phyloP scores from a whole-genome alignment of 1,140 invertebrate species.

The Drosophila obscura region DNA sequence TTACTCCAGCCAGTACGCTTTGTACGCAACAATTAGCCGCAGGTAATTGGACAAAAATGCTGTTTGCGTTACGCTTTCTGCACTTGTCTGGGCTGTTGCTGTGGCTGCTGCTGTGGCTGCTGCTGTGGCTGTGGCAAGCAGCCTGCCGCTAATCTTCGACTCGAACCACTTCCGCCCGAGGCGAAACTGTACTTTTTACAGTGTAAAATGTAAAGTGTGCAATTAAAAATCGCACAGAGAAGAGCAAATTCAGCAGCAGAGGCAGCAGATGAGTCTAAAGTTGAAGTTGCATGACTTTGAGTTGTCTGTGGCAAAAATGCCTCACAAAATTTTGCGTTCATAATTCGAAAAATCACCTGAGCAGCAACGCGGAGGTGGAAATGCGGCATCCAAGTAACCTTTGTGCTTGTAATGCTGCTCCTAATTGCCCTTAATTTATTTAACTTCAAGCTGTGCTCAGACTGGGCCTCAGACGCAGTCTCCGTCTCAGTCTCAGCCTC shows the following conservation, averaged over 20 bases:
- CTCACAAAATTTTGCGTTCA: slow-evolving; percentile 57
- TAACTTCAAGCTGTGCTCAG: slow-evolving; percentile 76
- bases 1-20: background rate
- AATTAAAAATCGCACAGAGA: slow-evolving; percentile 55
- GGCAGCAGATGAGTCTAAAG: slow-evolving; percentile 8
- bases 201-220: slow-evolving; percentile 46
- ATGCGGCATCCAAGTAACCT: slow-evolving; percentile 42
- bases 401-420: slow-evolving; percentile 69
- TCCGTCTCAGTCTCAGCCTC: background rate
- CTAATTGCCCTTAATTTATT: slow-evolving; percentile 81
- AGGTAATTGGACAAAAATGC: slow-evolving; percentile 78
- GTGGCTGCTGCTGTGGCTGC: background rate
- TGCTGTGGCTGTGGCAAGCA: slow-evolving; percentile 1
- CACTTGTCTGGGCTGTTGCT: slow-evolving; percentile 45
- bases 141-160: slow-evolving; percentile 55
- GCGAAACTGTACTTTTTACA: slow-evolving; percentile 68
- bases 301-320: slow-evolving; percentile 39
- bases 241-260: slow-evolving; percentile 17
- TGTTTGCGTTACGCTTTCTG: slow-evolving; percentile 76
- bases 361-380: background rate
- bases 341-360: slow-evolving; percentile 63
- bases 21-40: slow-evolving; percentile 76
- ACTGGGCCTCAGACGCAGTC: slow-evolving; percentile 2
- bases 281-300: slow-evolving; percentile 42
- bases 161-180: slow-evolving; percentile 60